These are phyloP conservation scores for Eupeodes luniger DNA, from an alignment of 2,888 invertebrate genomes.

Conservation along the genomic window DNA sequence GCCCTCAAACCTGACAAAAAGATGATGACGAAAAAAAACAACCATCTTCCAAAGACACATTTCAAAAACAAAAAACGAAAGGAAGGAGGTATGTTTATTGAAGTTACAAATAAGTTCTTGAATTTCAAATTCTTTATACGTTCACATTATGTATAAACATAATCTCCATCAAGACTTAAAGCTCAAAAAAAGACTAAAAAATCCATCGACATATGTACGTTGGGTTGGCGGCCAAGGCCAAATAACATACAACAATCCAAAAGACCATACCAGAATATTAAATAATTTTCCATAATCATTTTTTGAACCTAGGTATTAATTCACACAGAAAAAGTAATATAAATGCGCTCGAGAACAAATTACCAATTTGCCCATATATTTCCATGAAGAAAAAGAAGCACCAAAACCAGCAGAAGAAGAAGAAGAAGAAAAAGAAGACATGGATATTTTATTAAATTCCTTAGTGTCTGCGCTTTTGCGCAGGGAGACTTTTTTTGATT, in stretches of 20 bases:
- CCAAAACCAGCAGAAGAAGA: no score
- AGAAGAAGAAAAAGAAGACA: slow-evolving; percentile 57
- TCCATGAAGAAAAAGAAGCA: not conserved
- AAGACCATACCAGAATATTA: slow-evolving; percentile 70
- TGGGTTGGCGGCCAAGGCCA: slow-evolving; percentile 66
- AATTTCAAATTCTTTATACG: slow-evolving; percentile 61
- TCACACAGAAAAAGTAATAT: slow-evolving; percentile 41
- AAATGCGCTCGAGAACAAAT: slow-evolving; percentile 69
- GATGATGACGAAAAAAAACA: not conserved
- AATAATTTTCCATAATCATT: slow-evolving; percentile 75
- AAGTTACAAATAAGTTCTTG: slow-evolving; percentile 4
- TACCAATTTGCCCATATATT: slow-evolving; percentile 65
- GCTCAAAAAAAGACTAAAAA: slow-evolving; percentile 8
- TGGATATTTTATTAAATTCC: slow-evolving; percentile 68
- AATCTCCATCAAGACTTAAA: not conserved
- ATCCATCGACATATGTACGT: slow-evolving; percentile 51
- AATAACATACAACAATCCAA: slow-evolving; percentile 51
- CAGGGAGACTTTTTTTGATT: not conserved
- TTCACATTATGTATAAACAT: not conserved
- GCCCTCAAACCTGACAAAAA: slow-evolving; percentile 13
- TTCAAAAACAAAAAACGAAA: not conserved
- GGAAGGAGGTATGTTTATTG: not conserved
- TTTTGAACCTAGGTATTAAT: slow-evolving; percentile 65
- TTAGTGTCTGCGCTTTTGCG: slow-evolving; percentile 27
- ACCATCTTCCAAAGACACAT: slow-evolving; percentile 19